Conservation (phyloP, 2,888 invertebrate genomes). For the Piscicola geometra region DNA sequence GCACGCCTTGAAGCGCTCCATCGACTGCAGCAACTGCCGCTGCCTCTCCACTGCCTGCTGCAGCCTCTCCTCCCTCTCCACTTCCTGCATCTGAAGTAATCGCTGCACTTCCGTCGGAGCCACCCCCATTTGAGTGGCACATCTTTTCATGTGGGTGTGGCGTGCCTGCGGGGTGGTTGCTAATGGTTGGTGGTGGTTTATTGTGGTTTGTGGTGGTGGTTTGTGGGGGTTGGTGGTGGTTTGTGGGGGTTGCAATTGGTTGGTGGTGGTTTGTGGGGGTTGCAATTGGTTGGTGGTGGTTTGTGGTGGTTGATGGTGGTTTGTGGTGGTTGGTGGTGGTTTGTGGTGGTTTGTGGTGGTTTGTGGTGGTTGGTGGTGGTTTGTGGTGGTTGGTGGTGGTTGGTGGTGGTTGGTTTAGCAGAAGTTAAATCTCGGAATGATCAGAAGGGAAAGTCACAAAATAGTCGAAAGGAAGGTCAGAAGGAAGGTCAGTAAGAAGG, state of each 20-base stretch:
- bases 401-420: too few species aligned
- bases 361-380: too few species aligned
- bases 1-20: not conserved
- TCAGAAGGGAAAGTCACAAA: too few species aligned
- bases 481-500: too few species aligned
- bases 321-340: too few species aligned
- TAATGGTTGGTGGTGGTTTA: not conserved
- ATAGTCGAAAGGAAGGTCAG: too few species aligned
- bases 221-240: not conserved
- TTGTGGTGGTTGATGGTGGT: too few species aligned
- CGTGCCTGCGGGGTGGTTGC: not conserved
- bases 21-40: not conserved
- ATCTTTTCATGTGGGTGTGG: not conserved
- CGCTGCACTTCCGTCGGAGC: constrained; percentile 4
- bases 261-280: too few species aligned
- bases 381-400: too few species aligned
- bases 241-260: not conserved
- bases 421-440: too few species aligned
- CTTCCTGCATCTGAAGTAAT: not conserved
- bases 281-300: too few species aligned
- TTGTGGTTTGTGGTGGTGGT: not conserved
- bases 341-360: too few species aligned
- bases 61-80: constrained; percentile 11
- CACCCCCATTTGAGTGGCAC: not conserved
- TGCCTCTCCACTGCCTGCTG: not conserved